Evolutionary conservation across 2,113 vertebrate species (phyloP).

Genomic region (Ovibos moschatus): DNA sequence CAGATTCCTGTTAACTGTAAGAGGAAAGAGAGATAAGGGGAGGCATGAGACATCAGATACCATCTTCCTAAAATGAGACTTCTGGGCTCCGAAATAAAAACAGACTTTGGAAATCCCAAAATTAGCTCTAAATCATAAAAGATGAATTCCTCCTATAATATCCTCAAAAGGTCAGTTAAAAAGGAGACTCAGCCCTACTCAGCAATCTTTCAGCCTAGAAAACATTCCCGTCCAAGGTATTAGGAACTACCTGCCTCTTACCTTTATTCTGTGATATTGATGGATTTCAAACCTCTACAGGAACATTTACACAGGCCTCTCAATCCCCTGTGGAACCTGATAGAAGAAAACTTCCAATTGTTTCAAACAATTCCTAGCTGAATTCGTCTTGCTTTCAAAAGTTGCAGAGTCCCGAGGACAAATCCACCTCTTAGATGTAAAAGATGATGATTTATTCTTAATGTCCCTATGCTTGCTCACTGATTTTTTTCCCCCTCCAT

Average conservation of each 20-base stretch:
- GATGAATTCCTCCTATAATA: neutral
- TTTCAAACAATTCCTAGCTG: slow-evolving; percentile 40
- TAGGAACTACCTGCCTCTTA: slow-evolving; percentile 27
- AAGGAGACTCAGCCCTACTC: neutral
- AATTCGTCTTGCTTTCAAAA: slow-evolving; percentile 54
- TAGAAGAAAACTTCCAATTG: slow-evolving; percentile 46
- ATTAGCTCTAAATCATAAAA: slow-evolving; percentile 22
- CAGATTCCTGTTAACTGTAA: neutral
- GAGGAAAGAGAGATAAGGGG: neutral
- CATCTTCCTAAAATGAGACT: neutral
- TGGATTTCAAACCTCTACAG: slow-evolving; percentile 43
- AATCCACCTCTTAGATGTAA: neutral
- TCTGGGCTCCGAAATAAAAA: neutral
- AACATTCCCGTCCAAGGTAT: neutral
- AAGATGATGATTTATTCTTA: slow-evolving; percentile 49
- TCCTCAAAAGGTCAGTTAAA: slow-evolving; percentile 36
- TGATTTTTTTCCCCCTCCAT: neutral
- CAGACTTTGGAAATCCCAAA: neutral
- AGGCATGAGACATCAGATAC: neutral
- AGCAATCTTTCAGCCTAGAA: neutral
- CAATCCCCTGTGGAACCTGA: neutral
- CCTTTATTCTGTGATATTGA: slow-evolving; percentile 15
- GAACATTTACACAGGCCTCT: slow-evolving; percentile 11
- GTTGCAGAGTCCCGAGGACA: slow-evolving; percentile 40
- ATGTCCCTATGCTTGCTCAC: neutral